Conservation (phyloP, 2,113 vertebrate species). For the Talpa occidentalis region DNA sequence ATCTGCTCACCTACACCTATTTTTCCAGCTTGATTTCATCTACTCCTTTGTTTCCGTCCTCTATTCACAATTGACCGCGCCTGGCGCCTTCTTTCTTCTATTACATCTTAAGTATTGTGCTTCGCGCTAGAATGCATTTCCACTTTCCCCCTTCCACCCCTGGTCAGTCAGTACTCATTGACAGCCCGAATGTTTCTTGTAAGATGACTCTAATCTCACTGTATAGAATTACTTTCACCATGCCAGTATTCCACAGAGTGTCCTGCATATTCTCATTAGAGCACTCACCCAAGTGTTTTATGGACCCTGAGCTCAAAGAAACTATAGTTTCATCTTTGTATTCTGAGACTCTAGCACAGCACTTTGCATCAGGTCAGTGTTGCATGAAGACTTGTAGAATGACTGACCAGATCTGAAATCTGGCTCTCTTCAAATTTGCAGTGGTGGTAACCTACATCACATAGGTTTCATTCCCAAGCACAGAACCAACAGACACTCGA, state of each 20-base stretch:
- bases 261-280: neutral
- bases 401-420: neutral
- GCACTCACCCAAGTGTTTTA: neutral
- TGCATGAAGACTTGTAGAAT: neutral
- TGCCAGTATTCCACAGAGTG: neutral
- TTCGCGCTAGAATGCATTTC: neutral
- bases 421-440: neutral
- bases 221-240: neutral
- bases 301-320: neutral
- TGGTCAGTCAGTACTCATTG: neutral
- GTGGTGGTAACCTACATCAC: neutral
- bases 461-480: neutral
- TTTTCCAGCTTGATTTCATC: neutral
- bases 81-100: neutral
- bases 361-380: neutral
- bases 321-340: slow-evolving; percentile 46
- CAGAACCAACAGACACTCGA: neutral
- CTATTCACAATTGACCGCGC: neutral
- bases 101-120: neutral
- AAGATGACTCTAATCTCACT: slow-evolving; percentile 23
- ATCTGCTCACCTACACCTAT: neutral
- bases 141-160: neutral
- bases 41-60: neutral
- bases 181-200: slow-evolving; percentile 23
- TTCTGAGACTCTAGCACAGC: neutral